Evolutionary conservation across 2,113 vertebrate genomes (phyloP).

Genomic region (Albula goreensis): DNA sequence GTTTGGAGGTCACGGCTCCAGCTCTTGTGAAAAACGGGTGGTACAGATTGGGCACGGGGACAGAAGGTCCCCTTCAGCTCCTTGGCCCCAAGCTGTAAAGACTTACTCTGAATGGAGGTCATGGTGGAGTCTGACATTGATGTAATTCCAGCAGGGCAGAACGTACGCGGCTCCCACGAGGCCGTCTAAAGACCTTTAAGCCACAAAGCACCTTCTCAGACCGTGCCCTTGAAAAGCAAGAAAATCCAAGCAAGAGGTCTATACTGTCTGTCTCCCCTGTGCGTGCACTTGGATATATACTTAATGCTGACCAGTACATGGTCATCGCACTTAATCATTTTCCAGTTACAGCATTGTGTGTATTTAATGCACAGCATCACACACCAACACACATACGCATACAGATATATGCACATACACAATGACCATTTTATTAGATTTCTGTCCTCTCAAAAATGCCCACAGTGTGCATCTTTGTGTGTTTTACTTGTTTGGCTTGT

Average conservation of each 20-base stretch:
- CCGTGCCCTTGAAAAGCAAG: constrained; percentile 59
- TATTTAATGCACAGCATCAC: too few species aligned
- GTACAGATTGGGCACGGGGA: constrained; percentile 42
- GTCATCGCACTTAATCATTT: neutral
- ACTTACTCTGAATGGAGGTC: constrained; percentile 59
- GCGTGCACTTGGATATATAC: neutral
- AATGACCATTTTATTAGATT: too few species aligned
- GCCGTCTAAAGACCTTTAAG: constrained; percentile 54
- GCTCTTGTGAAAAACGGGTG: constrained; percentile 39
- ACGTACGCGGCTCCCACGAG: constrained; percentile 54
- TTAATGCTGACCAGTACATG: neutral
- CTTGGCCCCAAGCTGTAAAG: constrained; percentile 47
- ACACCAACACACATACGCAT: neutral
- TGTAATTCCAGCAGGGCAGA: constrained; percentile 57
- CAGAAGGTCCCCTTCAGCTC: constrained; percentile 49
- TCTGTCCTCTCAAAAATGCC: too few species aligned
- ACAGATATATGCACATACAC: neutral
- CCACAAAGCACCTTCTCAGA: constrained; percentile 64
- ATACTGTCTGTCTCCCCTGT: constrained; percentile 17
- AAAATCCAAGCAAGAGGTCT: constrained; percentile 43
- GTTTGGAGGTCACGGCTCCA: constrained; percentile 53
- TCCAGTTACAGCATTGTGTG: neutral
- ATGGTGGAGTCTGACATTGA: constrained; percentile 56
- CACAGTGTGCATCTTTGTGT: too few species aligned
- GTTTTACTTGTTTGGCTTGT: too few species aligned